A percentile compares a stretch with the other conserved stretches of the same genome.
Conservation (phyloP, 2,888 invertebrate species). For the Tetragonula carbonaria region DNA sequence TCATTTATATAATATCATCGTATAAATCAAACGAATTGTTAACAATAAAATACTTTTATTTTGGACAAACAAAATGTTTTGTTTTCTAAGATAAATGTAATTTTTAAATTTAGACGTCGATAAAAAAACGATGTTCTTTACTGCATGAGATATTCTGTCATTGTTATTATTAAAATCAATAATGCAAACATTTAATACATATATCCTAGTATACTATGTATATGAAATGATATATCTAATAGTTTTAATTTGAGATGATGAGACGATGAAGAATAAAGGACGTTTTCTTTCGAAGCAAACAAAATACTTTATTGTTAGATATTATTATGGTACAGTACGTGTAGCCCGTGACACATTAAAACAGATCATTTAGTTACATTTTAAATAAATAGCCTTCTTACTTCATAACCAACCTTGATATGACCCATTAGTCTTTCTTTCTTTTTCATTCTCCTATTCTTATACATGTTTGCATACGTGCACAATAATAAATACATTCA, state of each 20-base stretch:
- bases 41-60: too few species aligned
- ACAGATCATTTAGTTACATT: constrained; percentile 83
- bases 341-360: constrained; percentile 84
- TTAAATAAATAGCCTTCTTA: constrained; percentile 84
- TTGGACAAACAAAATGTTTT: too few species aligned
- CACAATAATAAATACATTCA: neutral
- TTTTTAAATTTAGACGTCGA: too few species aligned
- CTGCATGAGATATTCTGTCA: too few species aligned
- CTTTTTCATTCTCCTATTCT: constrained; percentile 48
- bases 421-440: constrained; percentile 76
- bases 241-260: neutral
- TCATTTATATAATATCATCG: too few species aligned
- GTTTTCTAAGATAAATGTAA: too few species aligned
- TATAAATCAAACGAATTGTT: too few species aligned
- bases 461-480: neutral
- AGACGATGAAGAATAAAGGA: neutral
- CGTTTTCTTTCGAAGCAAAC: constrained; percentile 80
- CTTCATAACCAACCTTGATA: constrained; percentile 83
- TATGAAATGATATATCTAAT: neutral
- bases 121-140: too few species aligned
- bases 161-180: too few species aligned
- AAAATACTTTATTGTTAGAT: constrained; percentile 84
- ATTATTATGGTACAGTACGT: constrained; percentile 84
- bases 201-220: too few species aligned
- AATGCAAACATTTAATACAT: too few species aligned